phyloP scores from a whole-genome alignment of 2,888 invertebrate species.

The Ariolimax columbianus region DNA sequence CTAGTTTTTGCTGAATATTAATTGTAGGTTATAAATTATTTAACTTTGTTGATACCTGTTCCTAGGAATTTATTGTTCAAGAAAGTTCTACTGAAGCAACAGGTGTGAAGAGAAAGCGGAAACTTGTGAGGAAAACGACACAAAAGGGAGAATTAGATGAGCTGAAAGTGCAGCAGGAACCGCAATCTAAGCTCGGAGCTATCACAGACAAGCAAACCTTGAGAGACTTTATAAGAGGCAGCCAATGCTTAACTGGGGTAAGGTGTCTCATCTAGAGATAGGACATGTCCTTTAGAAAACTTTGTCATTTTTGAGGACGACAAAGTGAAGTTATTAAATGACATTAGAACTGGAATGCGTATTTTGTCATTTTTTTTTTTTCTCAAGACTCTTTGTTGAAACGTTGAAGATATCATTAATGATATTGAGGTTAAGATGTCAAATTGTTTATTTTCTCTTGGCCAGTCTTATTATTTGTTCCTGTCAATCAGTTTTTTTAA shows the following conservation, averaged over 20 bases:
- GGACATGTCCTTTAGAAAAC: no score
- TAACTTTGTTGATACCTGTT: not conserved
- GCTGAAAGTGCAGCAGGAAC: not conserved
- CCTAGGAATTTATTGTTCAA: conserved; percentile 7
- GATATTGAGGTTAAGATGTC: no score
- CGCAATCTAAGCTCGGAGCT: conserved; percentile 55
- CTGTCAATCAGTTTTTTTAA: no score
- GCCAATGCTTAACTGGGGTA: conserved; percentile 92
- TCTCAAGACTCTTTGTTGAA: no score
- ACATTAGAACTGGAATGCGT: no score
- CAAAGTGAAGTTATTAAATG: no score
- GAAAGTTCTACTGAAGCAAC: not conserved
- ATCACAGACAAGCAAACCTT: conserved; percentile 82
- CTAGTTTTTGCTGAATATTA: no score
- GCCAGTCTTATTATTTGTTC: no score
- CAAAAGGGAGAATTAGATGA: not conserved
- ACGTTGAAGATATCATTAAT: no score
- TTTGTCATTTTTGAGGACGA: no score
- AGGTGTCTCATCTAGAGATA: conserved; percentile 70
- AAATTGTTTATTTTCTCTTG: no score
- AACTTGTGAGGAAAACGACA: conserved; percentile 6
- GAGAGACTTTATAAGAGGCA: conserved; percentile 88
- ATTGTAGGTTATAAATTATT: not conserved
- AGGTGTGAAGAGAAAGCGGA: not conserved
- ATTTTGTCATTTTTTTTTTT: no score